These are phyloP conservation scores for Colletes gigas DNA, from an alignment of 1,140 invertebrate species.

Conservation along the genomic window DNA sequence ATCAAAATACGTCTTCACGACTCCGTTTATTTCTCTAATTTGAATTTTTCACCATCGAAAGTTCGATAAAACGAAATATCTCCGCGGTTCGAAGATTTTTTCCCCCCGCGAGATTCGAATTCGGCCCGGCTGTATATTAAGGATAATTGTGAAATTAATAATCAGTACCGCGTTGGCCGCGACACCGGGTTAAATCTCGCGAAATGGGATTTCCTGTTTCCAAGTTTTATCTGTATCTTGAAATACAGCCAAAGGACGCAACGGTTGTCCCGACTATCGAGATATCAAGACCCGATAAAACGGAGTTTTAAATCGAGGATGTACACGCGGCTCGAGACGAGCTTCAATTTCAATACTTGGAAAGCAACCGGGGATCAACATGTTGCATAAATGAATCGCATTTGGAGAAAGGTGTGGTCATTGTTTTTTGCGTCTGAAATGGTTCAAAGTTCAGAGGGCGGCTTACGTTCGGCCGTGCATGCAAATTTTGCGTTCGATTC, in stretches of 20 bases:
- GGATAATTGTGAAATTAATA: background rate
- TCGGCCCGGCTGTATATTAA: too few species aligned
- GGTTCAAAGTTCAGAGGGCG: conserved; percentile 52
- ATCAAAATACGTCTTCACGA: too few species aligned
- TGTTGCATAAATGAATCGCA: conserved; percentile 37
- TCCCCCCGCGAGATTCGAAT: too few species aligned
- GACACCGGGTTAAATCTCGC: background rate
- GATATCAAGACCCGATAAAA: conserved; percentile 28
- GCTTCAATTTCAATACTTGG: background rate
- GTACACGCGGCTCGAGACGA: background rate
- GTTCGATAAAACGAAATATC: too few species aligned
- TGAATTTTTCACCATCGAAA: too few species aligned
- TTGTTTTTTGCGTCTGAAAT: conserved; percentile 44
- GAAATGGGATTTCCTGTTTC: background rate
- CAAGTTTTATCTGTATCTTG: background rate
- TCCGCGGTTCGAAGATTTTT: too few species aligned
- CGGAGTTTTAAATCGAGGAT: conserved; percentile 12
- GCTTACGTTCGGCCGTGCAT: conserved; percentile 54
- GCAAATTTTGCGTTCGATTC: conserved; percentile 65
- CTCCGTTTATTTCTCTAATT: too few species aligned
- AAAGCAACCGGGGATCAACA: background rate
- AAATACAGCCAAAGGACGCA: background rate
- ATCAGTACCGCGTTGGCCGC: too few species aligned
- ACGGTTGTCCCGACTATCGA: background rate
- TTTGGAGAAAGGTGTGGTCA: conserved; percentile 43